Percentiles rank a stretch among this genome's conserved stretches.
phyloP scores from a whole-genome alignment of 2,888 invertebrate species.

The Leptopilina drosophilae region DNA sequence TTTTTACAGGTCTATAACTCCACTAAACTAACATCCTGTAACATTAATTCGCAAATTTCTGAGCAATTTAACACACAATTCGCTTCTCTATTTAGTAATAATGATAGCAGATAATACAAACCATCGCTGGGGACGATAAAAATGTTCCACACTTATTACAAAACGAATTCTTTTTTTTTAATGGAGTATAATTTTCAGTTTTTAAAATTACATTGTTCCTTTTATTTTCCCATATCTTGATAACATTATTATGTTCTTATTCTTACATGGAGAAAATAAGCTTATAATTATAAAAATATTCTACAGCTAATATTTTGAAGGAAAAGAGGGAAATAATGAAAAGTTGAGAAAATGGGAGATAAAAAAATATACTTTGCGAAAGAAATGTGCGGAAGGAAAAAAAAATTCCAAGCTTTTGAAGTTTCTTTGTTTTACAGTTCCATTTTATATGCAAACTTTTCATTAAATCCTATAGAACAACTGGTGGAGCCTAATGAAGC shows the following conservation, averaged over 20 bases:
- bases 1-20: conserved; percentile 19
- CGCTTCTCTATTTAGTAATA: neutral
- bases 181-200: too few relatives aligned
- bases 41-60: conserved; percentile 3
- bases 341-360: too few relatives aligned
- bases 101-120: neutral
- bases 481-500: neutral
- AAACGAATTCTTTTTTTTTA: neutral
- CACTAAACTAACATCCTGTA: neutral
- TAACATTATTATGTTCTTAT: too few relatives aligned
- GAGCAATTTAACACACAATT: neutral
- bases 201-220: too few relatives aligned
- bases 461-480: neutral
- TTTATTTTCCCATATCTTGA: too few relatives aligned
- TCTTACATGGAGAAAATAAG: too few relatives aligned
- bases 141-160: neutral
- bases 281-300: too few relatives aligned
- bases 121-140: neutral
- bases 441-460: neutral
- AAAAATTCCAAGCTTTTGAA: neutral
- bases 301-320: too few relatives aligned
- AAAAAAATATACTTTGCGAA: neutral
- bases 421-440: neutral
- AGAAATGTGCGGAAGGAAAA: neutral
- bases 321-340: too few relatives aligned